Conservation (phyloP, 2,113 vertebrate species). For the Hemichromis elongatus region DNA sequence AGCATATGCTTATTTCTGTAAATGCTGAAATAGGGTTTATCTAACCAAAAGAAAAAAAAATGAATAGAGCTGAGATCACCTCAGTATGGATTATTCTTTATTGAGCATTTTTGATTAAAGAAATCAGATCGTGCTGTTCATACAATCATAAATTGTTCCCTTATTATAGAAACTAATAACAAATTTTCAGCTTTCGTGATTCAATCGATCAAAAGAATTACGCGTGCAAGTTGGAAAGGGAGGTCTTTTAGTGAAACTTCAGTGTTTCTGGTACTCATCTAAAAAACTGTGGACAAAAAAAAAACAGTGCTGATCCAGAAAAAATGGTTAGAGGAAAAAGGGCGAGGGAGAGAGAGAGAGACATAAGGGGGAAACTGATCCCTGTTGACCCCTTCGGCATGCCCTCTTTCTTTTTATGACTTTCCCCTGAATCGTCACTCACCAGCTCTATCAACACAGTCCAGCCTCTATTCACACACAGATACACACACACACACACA, state of each 20-base stretch:
- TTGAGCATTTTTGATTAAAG: constrained; percentile 46
- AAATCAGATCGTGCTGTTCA: constrained; percentile 27
- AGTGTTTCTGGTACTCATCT: background rate
- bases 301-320: constrained; percentile 23
- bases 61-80: constrained; percentile 7
- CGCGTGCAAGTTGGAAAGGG: background rate
- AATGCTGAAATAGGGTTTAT: constrained; percentile 8
- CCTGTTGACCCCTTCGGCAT: constrained; percentile 69
- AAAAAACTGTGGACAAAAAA: constrained; percentile 21
- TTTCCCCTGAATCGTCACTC: constrained; percentile 70
- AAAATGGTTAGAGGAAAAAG: constrained; percentile 19
- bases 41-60: constrained; percentile 18
- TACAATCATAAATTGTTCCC: constrained; percentile 5
- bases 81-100: constrained; percentile 51
- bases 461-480: constrained; percentile 38
- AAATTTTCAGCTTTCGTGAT: background rate
- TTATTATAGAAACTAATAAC: constrained; percentile 1
- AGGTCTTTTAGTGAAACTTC: constrained; percentile 8
- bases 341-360: constrained; percentile 20
- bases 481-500: constrained; percentile 5
- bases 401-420: constrained; percentile 74
- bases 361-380: constrained; percentile 66
- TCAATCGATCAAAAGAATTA: background rate
- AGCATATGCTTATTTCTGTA: background rate
- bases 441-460: constrained; percentile 61